These are phyloP conservation scores for Julus scandinavius DNA, from an alignment of 2,888 invertebrate genomes.

Conservation along the genomic window DNA sequence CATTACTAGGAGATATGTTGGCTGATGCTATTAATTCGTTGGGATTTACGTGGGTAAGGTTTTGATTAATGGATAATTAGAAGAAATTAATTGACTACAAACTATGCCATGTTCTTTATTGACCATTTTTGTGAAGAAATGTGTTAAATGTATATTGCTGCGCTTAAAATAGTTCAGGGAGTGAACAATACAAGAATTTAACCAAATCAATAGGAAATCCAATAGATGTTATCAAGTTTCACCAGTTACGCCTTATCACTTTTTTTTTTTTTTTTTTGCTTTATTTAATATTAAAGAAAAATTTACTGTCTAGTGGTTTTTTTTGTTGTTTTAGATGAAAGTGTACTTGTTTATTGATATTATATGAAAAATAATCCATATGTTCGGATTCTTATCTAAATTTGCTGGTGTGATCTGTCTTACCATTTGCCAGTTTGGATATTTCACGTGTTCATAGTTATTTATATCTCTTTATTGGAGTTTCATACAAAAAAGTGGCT, in stretches of 20 bases:
- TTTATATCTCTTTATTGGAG: not conserved
- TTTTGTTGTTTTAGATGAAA: not conserved
- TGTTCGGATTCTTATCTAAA: not conserved
- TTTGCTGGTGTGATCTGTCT: not conserved
- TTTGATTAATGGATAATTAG: not conserved
- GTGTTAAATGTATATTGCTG: no score
- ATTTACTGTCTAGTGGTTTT: not conserved
- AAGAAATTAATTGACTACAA: not conserved
- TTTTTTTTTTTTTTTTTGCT: not conserved
- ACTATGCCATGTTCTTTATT: no score
- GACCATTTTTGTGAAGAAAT: no score
- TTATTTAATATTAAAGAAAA: conserved; percentile 16
- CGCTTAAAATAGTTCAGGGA: no score
- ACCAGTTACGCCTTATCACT: not conserved
- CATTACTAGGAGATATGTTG: conserved; percentile 94
- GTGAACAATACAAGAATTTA: not conserved
- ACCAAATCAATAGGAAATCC: conserved; percentile 29
- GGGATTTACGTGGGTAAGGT: conserved; percentile 95
- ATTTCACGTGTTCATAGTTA: not conserved
- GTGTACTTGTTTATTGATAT: not conserved
- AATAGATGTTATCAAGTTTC: not conserved
- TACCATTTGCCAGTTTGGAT: not conserved
- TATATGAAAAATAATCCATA: not conserved
- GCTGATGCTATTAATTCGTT: conserved; percentile 93
- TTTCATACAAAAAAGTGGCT: not conserved